Percentiles rank a stretch among this genome's conserved stretches.
Conservation (phyloP, 2,888 invertebrate genomes). For the Steromphala cineraria region DNA sequence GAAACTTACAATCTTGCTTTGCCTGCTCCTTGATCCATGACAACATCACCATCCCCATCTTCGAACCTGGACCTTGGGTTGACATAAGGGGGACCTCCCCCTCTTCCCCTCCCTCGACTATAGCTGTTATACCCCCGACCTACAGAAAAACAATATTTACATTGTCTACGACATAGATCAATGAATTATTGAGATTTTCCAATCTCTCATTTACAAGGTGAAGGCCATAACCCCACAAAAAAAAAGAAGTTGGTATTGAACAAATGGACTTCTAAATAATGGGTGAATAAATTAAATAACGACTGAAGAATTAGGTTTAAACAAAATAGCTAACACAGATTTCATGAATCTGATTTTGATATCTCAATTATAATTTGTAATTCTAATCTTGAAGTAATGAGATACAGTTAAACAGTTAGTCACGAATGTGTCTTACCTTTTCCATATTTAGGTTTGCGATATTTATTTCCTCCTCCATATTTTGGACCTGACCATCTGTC, state of each 20-base stretch:
- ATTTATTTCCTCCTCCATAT: conserved; percentile 28
- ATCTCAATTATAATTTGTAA: no score
- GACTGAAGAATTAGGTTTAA: no score
- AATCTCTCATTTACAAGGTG: no score
- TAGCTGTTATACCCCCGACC: conserved; percentile 21
- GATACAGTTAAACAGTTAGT: no score
- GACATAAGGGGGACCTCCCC: neutral
- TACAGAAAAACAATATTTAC: neutral
- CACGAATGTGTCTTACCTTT: conserved; percentile 7
- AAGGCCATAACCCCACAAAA: neutral
- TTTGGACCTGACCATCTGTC: conserved; percentile 43
- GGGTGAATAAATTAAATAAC: no score
- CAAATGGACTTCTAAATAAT: no score
- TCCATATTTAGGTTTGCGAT: conserved; percentile 18
- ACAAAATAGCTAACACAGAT: no score
- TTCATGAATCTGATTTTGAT: no score
- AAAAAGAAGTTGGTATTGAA: no score
- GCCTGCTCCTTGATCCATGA: conserved; percentile 30
- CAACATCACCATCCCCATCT: conserved; percentile 41
- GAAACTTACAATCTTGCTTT: conserved; percentile 14
- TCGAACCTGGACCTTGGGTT: conserved; percentile 19
- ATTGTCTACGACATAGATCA: neutral
- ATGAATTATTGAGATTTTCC: no score
- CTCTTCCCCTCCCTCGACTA: neutral
- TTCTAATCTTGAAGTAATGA: no score